phyloP scores from a whole-genome alignment of 2,888 invertebrate species.

The Zygothrica quintamaculata region DNA sequence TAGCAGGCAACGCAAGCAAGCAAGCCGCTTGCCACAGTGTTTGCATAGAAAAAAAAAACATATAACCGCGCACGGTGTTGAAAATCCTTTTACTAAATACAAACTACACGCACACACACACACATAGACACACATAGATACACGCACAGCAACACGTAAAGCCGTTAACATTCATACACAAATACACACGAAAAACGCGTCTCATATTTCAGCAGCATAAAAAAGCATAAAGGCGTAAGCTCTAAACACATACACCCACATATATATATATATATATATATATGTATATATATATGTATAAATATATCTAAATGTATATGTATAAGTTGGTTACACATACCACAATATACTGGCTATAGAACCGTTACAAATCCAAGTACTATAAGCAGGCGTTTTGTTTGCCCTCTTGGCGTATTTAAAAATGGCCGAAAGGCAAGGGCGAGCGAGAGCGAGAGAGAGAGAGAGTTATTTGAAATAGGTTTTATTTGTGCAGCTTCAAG shows the following conservation, averaged over 20 bases:
- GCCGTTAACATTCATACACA: constrained; percentile 39
- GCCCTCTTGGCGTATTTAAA: constrained; percentile 51
- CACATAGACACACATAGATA: not conserved
- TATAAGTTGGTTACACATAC: constrained; percentile 33
- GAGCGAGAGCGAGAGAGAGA: no score
- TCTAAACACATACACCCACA: constrained; percentile 4
- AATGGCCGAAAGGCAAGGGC: constrained; percentile 65
- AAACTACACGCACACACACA: constrained; percentile 52
- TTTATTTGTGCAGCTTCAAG: constrained; percentile 34
- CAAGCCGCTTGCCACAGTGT: constrained; percentile 52
- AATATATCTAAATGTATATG: not conserved
- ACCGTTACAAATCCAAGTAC: constrained; percentile 28
- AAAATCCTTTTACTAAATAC: constrained; percentile 72
- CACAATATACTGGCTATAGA: constrained; percentile 13
- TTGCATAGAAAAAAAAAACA: constrained; percentile 60
- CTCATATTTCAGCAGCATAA: constrained; percentile 66
- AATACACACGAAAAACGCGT: constrained; percentile 38
- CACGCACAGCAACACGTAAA: constrained; percentile 40
- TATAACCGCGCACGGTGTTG: constrained; percentile 43
- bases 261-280: constrained; percentile 1
- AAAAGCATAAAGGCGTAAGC: constrained; percentile 55
- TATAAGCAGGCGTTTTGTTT: constrained; percentile 31
- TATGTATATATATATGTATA: not conserved
- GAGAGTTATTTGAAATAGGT: constrained; percentile 49
- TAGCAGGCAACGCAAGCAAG: no score